A percentile compares a stretch with the other conserved stretches of the same genome.
These are phyloP conservation scores for Boloria selene DNA, from an alignment of 2,888 invertebrate genomes.

Conservation along the genomic window DNA sequence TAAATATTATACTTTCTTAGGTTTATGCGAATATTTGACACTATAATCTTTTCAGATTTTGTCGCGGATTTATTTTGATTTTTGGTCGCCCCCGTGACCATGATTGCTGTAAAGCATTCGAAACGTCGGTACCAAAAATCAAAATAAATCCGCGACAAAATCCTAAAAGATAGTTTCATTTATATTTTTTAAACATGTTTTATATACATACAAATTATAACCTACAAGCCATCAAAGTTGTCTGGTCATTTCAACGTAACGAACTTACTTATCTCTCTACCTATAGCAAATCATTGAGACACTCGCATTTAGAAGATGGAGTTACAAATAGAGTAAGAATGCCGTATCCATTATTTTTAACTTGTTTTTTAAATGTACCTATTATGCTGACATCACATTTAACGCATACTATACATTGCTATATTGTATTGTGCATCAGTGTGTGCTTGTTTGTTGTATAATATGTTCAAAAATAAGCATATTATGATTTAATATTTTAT, in stretches of 20 bases:
- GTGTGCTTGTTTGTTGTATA: neutral
- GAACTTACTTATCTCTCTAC: slow-evolving; percentile 56
- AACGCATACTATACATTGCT: neutral
- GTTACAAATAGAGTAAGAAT: slow-evolving; percentile 11
- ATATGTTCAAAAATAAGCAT: too few species aligned
- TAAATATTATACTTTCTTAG: too few species aligned
- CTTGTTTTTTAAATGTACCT: neutral
- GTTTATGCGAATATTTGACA: too few species aligned
- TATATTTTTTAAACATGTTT: neutral
- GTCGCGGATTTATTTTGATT: too few species aligned
- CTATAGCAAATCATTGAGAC: slow-evolving; percentile 55
- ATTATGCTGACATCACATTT: neutral
- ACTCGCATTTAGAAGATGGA: slow-evolving; percentile 36
- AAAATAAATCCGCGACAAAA: too few species aligned
- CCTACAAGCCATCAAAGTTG: slow-evolving; percentile 41
- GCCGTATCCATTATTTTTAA: slow-evolving; percentile 7
- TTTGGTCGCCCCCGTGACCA: too few species aligned
- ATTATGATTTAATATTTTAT: too few species aligned
- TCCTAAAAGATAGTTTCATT: too few species aligned
- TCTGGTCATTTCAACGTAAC: slow-evolving; percentile 57
- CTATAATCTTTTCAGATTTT: too few species aligned
- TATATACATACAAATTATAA: slow-evolving; percentile 2
- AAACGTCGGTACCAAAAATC: too few species aligned
- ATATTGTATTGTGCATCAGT: too few species aligned
- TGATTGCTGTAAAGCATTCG: too few species aligned